A percentile compares a stretch with the other conserved stretches of the same genome.
phyloP scores from a whole-genome alignment of 1,140 invertebrate genomes.

The Linepithema humile region DNA sequence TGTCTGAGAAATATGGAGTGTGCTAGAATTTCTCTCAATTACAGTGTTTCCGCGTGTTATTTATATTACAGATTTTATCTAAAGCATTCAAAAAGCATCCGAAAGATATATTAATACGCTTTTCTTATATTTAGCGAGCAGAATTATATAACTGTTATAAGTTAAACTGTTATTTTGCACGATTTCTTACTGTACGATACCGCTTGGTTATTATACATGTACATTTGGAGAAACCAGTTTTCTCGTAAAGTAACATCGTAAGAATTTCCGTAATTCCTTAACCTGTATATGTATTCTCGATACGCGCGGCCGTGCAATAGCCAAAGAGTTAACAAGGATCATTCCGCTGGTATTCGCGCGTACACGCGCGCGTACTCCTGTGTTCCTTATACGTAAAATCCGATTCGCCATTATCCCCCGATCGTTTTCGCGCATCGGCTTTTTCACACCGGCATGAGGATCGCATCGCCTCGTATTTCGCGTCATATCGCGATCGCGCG shows the following conservation, averaged over 20 bases:
- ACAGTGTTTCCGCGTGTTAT: not conserved
- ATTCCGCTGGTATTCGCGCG: conserved; percentile 20
- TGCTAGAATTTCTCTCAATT: not conserved
- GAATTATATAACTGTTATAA: not conserved
- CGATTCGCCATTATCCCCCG: conserved; percentile 42
- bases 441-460: conserved; percentile 15
- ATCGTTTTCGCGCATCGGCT: conserved; percentile 50
- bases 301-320: conserved; percentile 18
- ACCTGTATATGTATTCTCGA: conserved; percentile 38
- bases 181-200: too few species aligned
- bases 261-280: conserved; percentile 39
- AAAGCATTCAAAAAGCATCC: not conserved
- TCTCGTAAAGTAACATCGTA: not conserved
- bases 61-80: not conserved
- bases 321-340: conserved; percentile 42
- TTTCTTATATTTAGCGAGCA: not conserved
- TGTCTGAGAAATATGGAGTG: not conserved
- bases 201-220: too few species aligned
- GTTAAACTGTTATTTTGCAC: too few species aligned
- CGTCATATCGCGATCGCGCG: conserved; percentile 53
- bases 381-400: conserved; percentile 38
- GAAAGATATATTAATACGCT: too few species aligned
- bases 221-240: not conserved
- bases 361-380: not conserved
- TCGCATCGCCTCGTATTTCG: conserved; percentile 39